Evolutionary conservation across 2,888 invertebrate species (phyloP).

Genomic region (Encarsia formosa): DNA sequence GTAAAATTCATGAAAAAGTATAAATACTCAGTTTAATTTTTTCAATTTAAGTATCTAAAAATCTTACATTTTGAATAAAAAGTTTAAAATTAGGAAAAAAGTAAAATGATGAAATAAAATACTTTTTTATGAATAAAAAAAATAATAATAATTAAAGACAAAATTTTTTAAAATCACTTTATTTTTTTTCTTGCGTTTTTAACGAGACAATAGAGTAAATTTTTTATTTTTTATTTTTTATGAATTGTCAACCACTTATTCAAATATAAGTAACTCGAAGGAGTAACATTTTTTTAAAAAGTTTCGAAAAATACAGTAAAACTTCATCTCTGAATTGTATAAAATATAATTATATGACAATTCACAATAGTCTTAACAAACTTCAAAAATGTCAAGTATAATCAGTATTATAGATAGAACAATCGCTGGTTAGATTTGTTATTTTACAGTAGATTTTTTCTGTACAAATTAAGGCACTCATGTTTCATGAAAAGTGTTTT

Average conservation of each 20-base stretch:
- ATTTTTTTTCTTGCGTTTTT: slow-evolving; percentile 24
- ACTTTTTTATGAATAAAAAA: not conserved
- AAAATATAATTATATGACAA: slow-evolving; percentile 25
- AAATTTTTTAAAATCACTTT: slow-evolving; percentile 24
- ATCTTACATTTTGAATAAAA: too few relatives aligned
- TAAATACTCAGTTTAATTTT: too few relatives aligned
- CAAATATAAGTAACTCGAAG: slow-evolving; percentile 11
- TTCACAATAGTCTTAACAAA: slow-evolving; percentile 23
- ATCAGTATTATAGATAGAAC: slow-evolving; percentile 26
- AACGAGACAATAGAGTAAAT: slow-evolving; percentile 25
- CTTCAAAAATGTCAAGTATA: slow-evolving; percentile 23
- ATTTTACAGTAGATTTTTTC: slow-evolving; percentile 47
- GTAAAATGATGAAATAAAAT: not conserved
- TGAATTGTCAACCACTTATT: slow-evolving; percentile 25
- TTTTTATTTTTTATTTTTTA: slow-evolving; percentile 17
- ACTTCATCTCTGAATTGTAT: slow-evolving; percentile 18
- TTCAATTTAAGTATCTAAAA: too few relatives aligned
- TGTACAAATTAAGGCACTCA: slow-evolving; percentile 50
- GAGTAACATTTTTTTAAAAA: slow-evolving; percentile 19
- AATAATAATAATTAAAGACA: too few relatives aligned
- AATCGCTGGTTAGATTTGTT: slow-evolving; percentile 38
- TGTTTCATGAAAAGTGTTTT: slow-evolving; percentile 34
- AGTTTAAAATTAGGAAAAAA: too few relatives aligned
- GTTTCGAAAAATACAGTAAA: slow-evolving; percentile 22
- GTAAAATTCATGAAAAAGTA: too few relatives aligned